Evolutionary conservation across 1,140 invertebrate genomes (phyloP).

Genomic region (Cyclargus thomasi): DNA sequence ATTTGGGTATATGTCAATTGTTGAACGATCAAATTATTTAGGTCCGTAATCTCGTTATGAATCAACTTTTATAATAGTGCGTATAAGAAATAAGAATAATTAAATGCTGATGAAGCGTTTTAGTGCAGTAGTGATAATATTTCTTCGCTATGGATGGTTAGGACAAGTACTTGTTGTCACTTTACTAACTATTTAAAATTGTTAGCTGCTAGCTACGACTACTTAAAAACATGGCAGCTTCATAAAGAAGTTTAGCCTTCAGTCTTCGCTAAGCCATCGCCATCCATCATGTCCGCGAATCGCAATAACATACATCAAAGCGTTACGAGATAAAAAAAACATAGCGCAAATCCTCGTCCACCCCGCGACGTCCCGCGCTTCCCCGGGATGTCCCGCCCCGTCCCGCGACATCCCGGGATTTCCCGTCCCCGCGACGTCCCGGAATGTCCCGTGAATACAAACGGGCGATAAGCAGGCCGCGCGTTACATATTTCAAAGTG

Average conservation of each 20-base stretch:
- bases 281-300: constrained; percentile 8
- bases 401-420: background rate
- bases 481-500: constrained; percentile 42
- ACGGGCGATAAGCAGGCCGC: constrained; percentile 37
- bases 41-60: too few relatives aligned
- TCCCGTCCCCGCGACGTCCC: background rate
- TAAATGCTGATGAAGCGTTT: too few relatives aligned
- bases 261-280: background rate
- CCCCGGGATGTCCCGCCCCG: background rate
- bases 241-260: background rate
- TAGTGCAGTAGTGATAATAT: too few relatives aligned
- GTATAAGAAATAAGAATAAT: too few relatives aligned
- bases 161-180: too few relatives aligned
- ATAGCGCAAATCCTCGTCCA: background rate
- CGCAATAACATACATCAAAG: background rate
- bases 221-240: background rate
- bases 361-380: background rate
- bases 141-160: too few relatives aligned
- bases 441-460: constrained; percentile 34
- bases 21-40: too few relatives aligned
- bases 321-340: constrained; percentile 1
- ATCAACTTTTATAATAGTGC: too few relatives aligned
- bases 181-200: too few relatives aligned
- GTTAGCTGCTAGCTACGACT: too few relatives aligned
- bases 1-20: too few relatives aligned